These are phyloP conservation scores for Pelusios castaneus DNA, from an alignment of 2,113 vertebrate genomes.

Conservation along the genomic window DNA sequence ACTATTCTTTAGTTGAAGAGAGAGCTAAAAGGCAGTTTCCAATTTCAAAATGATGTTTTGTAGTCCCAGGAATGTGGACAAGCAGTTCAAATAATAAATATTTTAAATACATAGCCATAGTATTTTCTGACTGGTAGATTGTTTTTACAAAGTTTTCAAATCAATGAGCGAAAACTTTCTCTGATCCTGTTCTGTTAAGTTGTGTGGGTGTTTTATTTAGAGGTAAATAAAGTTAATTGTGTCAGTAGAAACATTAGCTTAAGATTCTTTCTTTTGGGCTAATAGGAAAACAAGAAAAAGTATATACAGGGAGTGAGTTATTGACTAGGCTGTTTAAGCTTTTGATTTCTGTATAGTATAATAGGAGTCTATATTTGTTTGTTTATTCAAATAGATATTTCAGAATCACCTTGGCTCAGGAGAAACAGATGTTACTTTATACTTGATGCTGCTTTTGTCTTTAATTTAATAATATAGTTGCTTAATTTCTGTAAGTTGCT, in stretches of 20 bases:
- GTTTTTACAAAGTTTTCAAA: fast-evolving
- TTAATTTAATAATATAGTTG: background rate
- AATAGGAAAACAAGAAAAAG: background rate
- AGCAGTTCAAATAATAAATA: background rate
- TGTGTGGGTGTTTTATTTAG: background rate
- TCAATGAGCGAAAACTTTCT: background rate
- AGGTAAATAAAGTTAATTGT: background rate
- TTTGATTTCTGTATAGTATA: background rate
- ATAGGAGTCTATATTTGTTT: background rate
- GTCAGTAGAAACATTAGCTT: fast-evolving
- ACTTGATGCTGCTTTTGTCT: background rate
- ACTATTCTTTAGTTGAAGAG: background rate
- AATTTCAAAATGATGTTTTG: background rate
- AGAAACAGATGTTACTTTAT: background rate
- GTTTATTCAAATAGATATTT: background rate
- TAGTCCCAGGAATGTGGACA: background rate
- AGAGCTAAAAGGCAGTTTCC: background rate
- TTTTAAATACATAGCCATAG: background rate
- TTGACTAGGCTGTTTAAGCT: background rate
- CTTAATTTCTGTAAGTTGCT: background rate
- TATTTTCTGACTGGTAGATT: background rate
- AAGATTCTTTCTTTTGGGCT: background rate
- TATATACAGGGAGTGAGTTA: background rate
- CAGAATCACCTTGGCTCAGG: background rate
- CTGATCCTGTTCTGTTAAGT: background rate